Evolutionary conservation across 2,888 invertebrate genomes (phyloP).

Genomic region (Ophioninae sp.): DNA sequence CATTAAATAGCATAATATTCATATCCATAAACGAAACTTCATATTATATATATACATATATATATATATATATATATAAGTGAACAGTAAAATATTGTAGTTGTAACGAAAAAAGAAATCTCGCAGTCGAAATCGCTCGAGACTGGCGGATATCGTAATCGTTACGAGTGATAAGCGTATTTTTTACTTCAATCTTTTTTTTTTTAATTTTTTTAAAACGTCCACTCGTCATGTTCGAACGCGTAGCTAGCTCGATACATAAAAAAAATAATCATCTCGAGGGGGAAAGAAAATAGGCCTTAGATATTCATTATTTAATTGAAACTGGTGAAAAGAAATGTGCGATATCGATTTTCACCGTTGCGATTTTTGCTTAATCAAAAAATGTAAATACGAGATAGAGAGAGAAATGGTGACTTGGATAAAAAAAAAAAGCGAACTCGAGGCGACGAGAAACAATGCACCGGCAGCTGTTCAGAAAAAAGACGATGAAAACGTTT

Average conservation of each 20-base stretch:
- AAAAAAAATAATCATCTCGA: conserved; percentile 8
- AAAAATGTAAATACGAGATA: conserved; percentile 37
- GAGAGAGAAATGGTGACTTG: neutral
- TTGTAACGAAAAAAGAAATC: conserved; percentile 16
- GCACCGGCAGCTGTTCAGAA: conserved; percentile 7
- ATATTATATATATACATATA: neutral
- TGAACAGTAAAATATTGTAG: conserved; percentile 17
- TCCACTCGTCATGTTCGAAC: conserved; percentile 26
- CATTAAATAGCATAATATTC: conserved; percentile 53
- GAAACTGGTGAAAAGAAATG: neutral
- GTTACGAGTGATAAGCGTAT: conserved; percentile 37
- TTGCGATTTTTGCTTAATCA: conserved; percentile 31
- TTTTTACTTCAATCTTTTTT: conserved; percentile 22
- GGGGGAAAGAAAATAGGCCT: conserved; percentile 21
- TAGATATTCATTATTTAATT: neutral
- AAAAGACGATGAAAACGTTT: conserved; percentile 9
- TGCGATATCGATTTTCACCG: neutral
- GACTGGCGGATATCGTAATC: conserved; percentile 1
- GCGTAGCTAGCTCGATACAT: conserved; percentile 40
- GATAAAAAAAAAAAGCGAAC: neutral
- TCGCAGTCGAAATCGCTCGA: neutral
- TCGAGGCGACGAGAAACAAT: neutral
- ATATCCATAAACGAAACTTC: conserved; percentile 11
- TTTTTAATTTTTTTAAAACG: neutral
- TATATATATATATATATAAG: conserved; percentile 10